Percentiles rank a stretch among this genome's conserved stretches.
Evolutionary conservation across 2,113 vertebrate genomes (phyloP).

Genomic region (Egretta garzetta): DNA sequence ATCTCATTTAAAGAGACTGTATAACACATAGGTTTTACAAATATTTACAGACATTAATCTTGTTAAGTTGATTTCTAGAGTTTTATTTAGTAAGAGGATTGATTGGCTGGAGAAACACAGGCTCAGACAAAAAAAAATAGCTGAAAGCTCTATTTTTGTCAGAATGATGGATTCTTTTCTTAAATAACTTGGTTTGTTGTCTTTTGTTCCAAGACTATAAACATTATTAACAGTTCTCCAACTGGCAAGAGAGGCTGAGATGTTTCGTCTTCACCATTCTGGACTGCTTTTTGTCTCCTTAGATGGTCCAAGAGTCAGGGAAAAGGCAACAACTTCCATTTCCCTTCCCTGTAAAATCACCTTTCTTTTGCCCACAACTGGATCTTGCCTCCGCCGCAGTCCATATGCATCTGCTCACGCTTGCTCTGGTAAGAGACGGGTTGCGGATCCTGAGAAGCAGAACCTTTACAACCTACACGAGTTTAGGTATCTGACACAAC

Average conservation of each 20-base stretch:
- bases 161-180: slow-evolving; percentile 59
- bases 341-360: neutral
- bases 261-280: neutral
- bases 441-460: neutral
- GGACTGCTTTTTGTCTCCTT: slow-evolving; percentile 11
- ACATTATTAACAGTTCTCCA: slow-evolving; percentile 38
- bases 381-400: neutral
- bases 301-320: neutral
- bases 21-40: slow-evolving; percentile 63
- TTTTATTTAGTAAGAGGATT: slow-evolving; percentile 69
- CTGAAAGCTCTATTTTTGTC: slow-evolving; percentile 65
- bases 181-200: slow-evolving; percentile 54
- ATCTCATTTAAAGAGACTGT: slow-evolving; percentile 62
- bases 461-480: neutral
- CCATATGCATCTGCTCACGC: fast-evolving
- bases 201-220: slow-evolving; percentile 53
- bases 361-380: neutral
- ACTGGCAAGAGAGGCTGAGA: slow-evolving; percentile 23
- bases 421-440: neutral
- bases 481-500: neutral
- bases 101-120: slow-evolving; percentile 47
- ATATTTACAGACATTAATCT: slow-evolving; percentile 75
- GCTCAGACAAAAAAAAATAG: neutral
- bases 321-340: neutral
- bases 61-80: slow-evolving; percentile 66